phyloP scores from a whole-genome alignment of 2,888 invertebrate species.

The Gisinianus flammeolus region DNA sequence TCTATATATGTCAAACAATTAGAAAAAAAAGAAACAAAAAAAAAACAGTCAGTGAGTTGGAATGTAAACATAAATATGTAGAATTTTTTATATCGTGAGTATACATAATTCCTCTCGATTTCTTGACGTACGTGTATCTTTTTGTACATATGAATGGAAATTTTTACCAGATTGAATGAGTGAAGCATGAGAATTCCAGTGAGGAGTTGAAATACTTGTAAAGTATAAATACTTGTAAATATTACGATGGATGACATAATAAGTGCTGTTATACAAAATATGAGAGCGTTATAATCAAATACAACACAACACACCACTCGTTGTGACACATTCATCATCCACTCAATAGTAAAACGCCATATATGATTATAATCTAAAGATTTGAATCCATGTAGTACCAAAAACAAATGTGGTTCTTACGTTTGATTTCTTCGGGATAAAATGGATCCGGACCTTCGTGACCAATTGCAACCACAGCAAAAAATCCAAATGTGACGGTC shows the following conservation, averaged over 20 bases:
- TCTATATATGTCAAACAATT: no score
- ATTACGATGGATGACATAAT: background rate
- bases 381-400: no score
- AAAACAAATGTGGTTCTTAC: background rate
- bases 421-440: constrained; percentile 18
- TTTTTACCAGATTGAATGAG: constrained; percentile 24
- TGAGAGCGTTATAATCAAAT: background rate
- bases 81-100: no score
- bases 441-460: constrained; percentile 7
- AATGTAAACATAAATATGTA: background rate
- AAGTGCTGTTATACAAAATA: constrained; percentile 15
- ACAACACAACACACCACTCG: background rate
- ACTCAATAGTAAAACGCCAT: background rate
- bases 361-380: no score
- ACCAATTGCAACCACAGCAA: background rate
- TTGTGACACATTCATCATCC: no score
- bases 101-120: no score
- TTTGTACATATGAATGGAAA: no score
- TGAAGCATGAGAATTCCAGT: constrained; percentile 12
- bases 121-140: no score
- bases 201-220: constrained; percentile 16
- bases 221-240: constrained; percentile 16
- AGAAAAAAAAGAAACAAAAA: constrained; percentile 6
- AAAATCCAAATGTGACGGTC: constrained; percentile 16
- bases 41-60: background rate